A percentile compares a stretch with the other conserved stretches of the same genome.
These are phyloP conservation scores for Danaus chrysippus DNA, from an alignment of 2,888 invertebrate genomes.

Conservation along the genomic window DNA sequence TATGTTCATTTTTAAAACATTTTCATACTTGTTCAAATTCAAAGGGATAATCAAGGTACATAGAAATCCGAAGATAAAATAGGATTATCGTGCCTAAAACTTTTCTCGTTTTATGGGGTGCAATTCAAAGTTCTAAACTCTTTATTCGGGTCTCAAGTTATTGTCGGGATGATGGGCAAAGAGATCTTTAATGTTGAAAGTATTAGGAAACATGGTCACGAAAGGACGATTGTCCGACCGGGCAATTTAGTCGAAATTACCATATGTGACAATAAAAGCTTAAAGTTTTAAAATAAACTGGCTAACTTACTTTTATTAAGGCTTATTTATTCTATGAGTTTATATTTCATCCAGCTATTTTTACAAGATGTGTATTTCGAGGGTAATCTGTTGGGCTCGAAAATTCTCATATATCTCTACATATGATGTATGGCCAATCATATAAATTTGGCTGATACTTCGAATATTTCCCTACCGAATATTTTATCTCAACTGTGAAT, in stretches of 20 bases:
- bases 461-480: constrained; percentile 1
- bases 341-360: no score
- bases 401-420: constrained; percentile 11
- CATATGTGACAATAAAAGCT: neutral
- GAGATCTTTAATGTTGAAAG: constrained; percentile 13
- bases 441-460: constrained; percentile 10
- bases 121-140: constrained; percentile 9
- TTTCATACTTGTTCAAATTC: neutral
- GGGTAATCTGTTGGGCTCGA: neutral
- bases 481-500: constrained; percentile 8
- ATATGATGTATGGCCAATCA: constrained; percentile 14
- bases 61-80: neutral
- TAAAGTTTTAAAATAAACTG: no score
- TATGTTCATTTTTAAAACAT: no score
- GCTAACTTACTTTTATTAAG: no score
- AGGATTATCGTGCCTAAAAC: constrained; percentile 5
- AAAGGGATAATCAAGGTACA: neutral
- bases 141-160: constrained; percentile 15
- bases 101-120: constrained; percentile 5
- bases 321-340: no score
- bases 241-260: neutral
- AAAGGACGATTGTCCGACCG: neutral
- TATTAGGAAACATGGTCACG: constrained; percentile 12
- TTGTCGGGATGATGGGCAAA: constrained; percentile 8
- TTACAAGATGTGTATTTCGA: no score